A percentile compares a stretch with the other conserved stretches of the same genome.
Evolutionary conservation across 2,888 invertebrate species (phyloP).

Genomic region (Lepas anatifera): DNA sequence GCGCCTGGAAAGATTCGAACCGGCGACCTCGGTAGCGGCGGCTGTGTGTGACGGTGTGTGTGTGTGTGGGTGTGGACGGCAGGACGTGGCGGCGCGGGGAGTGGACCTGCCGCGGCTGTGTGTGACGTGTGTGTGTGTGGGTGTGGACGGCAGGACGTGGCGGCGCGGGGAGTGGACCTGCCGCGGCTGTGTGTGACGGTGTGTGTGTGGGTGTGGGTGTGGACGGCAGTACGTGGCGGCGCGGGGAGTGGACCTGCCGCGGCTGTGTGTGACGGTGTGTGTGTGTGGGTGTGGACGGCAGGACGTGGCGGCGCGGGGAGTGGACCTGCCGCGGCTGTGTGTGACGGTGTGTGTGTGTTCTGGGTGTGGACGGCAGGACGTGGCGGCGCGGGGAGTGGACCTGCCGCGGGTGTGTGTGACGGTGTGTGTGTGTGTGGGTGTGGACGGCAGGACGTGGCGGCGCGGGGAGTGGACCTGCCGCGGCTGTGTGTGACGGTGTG

Average conservation of each 20-base stretch:
- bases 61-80: no score
- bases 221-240: constrained; percentile 41
- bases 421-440: no score
- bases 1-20: no score
- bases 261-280: neutral
- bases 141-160: constrained; percentile 80
- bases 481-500: no score
- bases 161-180: constrained; percentile 79
- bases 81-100: no score
- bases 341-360: constrained; percentile 51
- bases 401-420: constrained; percentile 77
- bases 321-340: constrained; percentile 78
- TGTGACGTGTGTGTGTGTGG: no score
- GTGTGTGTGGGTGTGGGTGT: constrained; percentile 8
- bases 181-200: constrained; percentile 48
- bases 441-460: constrained; percentile 19
- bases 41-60: no score
- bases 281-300: neutral
- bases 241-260: constrained; percentile 46
- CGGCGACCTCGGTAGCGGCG: no score
- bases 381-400: constrained; percentile 88
- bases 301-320: constrained; percentile 60
- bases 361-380: no score
- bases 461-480: constrained; percentile 16
- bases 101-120: no score